A percentile compares a stretch with the other conserved stretches of the same genome.
Evolutionary conservation across 2,113 vertebrate genomes (phyloP).

Genomic region (Petaurus breviceps): DNA sequence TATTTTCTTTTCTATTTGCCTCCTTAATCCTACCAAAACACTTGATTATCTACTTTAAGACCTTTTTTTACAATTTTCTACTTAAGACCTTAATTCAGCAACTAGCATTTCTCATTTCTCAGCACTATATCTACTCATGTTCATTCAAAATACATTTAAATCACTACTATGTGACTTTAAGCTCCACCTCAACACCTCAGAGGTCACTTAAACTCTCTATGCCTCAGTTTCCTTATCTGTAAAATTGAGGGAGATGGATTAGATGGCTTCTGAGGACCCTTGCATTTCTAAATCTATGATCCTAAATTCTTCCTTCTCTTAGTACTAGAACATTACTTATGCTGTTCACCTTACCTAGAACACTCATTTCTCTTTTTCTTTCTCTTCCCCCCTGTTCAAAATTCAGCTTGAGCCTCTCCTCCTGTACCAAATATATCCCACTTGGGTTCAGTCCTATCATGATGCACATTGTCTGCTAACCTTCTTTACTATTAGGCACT

Average conservation of each 20-base stretch:
- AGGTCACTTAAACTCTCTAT: background rate
- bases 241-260: background rate
- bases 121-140: background rate
- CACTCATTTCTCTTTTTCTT: background rate
- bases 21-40: background rate
- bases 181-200: background rate
- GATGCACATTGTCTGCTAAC: background rate
- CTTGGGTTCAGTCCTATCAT: background rate
- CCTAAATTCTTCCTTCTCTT: fast-evolving
- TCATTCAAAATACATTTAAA: background rate
- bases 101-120: background rate
- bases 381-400: background rate
- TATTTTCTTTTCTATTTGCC: background rate
- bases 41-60: background rate
- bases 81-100: background rate
- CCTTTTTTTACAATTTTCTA: background rate
- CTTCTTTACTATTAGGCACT: background rate
- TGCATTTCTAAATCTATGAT: background rate
- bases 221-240: background rate
- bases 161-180: background rate
- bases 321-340: background rate
- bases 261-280: background rate
- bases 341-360: background rate
- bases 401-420: background rate
- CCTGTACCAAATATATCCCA: background rate